Percentiles rank a stretch among this genome's conserved stretches.
These are phyloP conservation scores for Zingel zingel DNA, from an alignment of 2,113 vertebrate genomes.

Conservation along the genomic window DNA sequence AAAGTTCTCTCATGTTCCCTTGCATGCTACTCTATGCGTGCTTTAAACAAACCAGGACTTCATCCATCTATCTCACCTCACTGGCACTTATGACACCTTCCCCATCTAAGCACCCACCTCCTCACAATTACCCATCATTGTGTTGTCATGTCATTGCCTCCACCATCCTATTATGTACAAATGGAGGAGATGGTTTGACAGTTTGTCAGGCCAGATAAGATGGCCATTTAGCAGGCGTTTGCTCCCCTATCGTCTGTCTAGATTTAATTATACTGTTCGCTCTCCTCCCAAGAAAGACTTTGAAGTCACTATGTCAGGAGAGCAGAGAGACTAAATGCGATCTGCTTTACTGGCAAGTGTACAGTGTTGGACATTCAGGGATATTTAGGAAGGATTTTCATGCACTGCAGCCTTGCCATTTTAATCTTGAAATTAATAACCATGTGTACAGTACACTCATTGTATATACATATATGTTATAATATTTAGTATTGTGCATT, in stretches of 20 bases:
- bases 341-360: conserved; percentile 34
- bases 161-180: conserved; percentile 69
- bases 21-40: background rate
- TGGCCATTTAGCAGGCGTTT: conserved; percentile 71
- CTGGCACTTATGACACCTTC: conserved; percentile 51
- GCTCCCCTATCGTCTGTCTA: conserved; percentile 68
- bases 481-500: conserved; percentile 24
- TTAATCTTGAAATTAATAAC: conserved; percentile 46
- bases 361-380: conserved; percentile 24
- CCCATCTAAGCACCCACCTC: conserved; percentile 50
- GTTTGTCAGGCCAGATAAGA: conserved; percentile 71
- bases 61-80: conserved; percentile 44
- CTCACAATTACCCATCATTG: conserved; percentile 72
- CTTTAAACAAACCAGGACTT: conserved; percentile 45
- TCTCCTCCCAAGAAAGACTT: conserved; percentile 58
- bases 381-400: conserved; percentile 31
- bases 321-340: conserved; percentile 47
- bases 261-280: conserved; percentile 78
- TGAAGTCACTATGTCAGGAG: conserved; percentile 65
- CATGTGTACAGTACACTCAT: background rate
- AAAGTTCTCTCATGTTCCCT: background rate
- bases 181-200: conserved; percentile 66
- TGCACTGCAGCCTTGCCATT: conserved; percentile 11
- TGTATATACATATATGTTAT: too few species aligned
- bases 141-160: conserved; percentile 73